phyloP scores from a whole-genome alignment of 2,888 invertebrate genomes.

The Villa cingulata region DNA sequence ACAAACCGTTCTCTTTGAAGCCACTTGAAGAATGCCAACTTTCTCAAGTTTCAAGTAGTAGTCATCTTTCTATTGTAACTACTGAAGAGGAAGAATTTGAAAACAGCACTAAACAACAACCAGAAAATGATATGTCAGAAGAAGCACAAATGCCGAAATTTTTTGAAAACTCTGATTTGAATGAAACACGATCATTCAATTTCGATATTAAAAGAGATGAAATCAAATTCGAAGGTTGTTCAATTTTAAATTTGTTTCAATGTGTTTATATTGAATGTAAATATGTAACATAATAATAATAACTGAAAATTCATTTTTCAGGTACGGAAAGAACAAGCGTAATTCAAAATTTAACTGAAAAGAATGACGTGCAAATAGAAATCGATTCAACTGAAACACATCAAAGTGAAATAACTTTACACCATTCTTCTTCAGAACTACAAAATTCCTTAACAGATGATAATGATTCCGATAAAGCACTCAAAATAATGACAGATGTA shows the following conservation, averaged over 20 bases:
- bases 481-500: not conserved
- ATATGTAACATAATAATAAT: not conserved
- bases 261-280: not conserved
- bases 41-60: conserved; percentile 49
- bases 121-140: conserved; percentile 32
- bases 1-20: conserved; percentile 11
- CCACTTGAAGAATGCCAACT: conserved; percentile 44
- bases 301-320: conserved; percentile 9
- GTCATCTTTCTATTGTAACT: conserved; percentile 40
- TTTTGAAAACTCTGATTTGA: conserved; percentile 28
- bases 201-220: conserved; percentile 34
- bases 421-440: not conserved
- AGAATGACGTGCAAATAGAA: not conserved
- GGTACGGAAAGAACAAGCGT: conserved; percentile 24
- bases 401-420: not conserved
- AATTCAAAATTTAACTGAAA: not conserved
- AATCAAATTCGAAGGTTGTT: conserved; percentile 30
- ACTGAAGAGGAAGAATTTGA: conserved; percentile 33
- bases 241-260: not conserved
- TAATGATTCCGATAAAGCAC: conserved; percentile 1
- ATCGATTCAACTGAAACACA: not conserved
- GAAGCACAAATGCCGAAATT: conserved; percentile 36
- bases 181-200: conserved; percentile 16
- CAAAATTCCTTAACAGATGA: not conserved
- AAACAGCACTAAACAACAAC: conserved; percentile 22